Base-by-base conservation (phyloP, 2,888 invertebrate genomes). In the Eupsilia transversa region DNA sequence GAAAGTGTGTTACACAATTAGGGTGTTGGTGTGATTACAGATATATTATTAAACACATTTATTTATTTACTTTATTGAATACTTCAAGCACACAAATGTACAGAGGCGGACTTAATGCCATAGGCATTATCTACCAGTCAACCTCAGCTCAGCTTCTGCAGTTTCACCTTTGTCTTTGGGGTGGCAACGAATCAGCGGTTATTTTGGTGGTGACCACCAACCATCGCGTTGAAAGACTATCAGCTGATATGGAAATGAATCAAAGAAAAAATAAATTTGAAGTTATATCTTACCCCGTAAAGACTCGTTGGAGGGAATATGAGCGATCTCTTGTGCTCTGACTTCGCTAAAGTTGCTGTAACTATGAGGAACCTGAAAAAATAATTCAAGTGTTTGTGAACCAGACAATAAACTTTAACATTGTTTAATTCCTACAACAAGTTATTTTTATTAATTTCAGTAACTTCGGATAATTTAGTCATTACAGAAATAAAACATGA, bases 221-320 rank as follows among this genome's bases (percentile, higher is more conserved):
- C 46, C 20, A 43, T 63, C 12, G 6, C 12, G 27, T 43, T 43
- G 0, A 27, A 43, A 6, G 7, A 23, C 0, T 68, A 10, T 27
- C 9, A 23, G 46, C 17, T 27, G 30, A 72, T 33, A 30, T 23
- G n/a, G 1, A 17, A 49, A 65, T 49, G 1, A 46, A 49, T 4
- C 17, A n/a, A n/a, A 7, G 12, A 14, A 41, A 27, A n/a, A 5
- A 43, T 4, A 5, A 38, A 10, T 12, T 14, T 27, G 1, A 59
- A 33, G 9, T n/a, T n/a, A 23, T 30, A 72, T 54, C 94, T 94
- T 90, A 96, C 96, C 73, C 96, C 96, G 76, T 93, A 96, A 88
- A 96, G 94, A 93, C 94, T 94, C 0, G 96, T 94, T 0, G 94
- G 94, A 49, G 96, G 96, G 66, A 96, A 96, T 61, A 96, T 89